Base-by-base conservation (phyloP, 2,888 invertebrate species). In the Sinelater perroti region DNA sequence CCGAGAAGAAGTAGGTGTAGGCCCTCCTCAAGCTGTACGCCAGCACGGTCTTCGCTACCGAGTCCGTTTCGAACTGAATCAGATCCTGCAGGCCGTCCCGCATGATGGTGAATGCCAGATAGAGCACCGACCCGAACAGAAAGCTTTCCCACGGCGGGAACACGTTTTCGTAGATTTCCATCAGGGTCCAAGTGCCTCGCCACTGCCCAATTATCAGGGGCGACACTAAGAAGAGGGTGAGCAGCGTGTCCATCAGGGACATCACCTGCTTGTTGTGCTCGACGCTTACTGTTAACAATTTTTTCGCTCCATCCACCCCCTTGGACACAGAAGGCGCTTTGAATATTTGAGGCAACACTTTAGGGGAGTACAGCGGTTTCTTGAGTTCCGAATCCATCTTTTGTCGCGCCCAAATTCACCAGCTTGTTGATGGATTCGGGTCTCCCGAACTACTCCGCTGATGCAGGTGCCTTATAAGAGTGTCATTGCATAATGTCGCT, bases 121-220 rank as follows among this genome's bases (percentile, higher is more conserved):
- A 85, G 18, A 87, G 70, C 0, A 79, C 62, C 2, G 81, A 76
- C 1, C 87, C 86, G 24, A 84, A 69, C 1, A 82, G 49, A 62
- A 81, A 83, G 20, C 76, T 79, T 67, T 82, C 80, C 6, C 78
- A 79, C 56, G 71, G 74, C 0, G 87, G 86, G 69, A 82, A 80
- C 62, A 81, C 79, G 38, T 78, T 68, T 0, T 71, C 56, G 65
- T 82, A 74, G 26, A 75, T 58, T 53, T 82, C 80, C 78, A 84
- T 77, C 42, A 82, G 69, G 20, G 70, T 72, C 85, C 84, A 86
- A 10, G 79, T 76, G 1, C 83, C 83, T 46, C 82, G 72, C 85
- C 85, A 86, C 62, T 79, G 79, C 1, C 78, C 76, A 1, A 85
- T 78, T 0, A 81, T 80, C 44, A 82, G 70, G 1, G 85, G 84